Base-by-base conservation (phyloP, 2,888 invertebrate genomes). In the Lydus trimaculatus region DNA sequence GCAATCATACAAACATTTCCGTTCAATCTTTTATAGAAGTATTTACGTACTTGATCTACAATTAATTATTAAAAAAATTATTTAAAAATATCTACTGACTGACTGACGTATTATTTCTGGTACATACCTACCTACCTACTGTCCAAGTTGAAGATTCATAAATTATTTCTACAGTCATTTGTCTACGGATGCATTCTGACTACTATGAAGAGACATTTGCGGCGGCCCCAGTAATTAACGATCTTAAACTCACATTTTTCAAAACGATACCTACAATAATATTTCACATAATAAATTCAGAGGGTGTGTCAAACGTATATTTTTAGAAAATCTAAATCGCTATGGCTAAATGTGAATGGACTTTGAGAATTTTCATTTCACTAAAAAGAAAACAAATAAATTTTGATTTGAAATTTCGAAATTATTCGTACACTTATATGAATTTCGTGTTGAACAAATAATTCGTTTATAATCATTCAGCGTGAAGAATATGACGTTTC, bases 141-240 rank as follows among this genome's bases (percentile, higher is more conserved):
- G 11, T 43, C 7, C 20, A 36, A 20, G 48, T 48, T 48, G 3
- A 20, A 23, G 11, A 48, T 48, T 23, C 48, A 48, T 48, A 48
- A 48, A 84, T 84, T 83, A 84, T 80, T 74, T 77, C 78, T 75
- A 79, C 79, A 79, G 83, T 84, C 83, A 85, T 85, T 85, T 85
- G 85, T 84, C 85, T 83, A 79, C 84, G 78, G 75, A 78, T 80
- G 79, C 79, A 77, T 81, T 81, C 81, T 81, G 80, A 79, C 83
- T 81, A 82, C 81, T 83, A 81, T 81, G 77, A 79, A 74, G 77
- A 82, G 85, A 84, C 85, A 84, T 81, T 81, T 80, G 81, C 83
- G 83, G 84, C 82, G 83, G 83, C 80, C 82, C 81, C 80, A 75
- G 83, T 84, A 85, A 84, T 85, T 85, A 85, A 85, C 84, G 85